A percentile compares a stretch with the other conserved stretches of the same genome.
These are phyloP conservation scores for Neolamprologus toae DNA, from an alignment of 2,113 vertebrate genomes.

Conservation along the genomic window DNA sequence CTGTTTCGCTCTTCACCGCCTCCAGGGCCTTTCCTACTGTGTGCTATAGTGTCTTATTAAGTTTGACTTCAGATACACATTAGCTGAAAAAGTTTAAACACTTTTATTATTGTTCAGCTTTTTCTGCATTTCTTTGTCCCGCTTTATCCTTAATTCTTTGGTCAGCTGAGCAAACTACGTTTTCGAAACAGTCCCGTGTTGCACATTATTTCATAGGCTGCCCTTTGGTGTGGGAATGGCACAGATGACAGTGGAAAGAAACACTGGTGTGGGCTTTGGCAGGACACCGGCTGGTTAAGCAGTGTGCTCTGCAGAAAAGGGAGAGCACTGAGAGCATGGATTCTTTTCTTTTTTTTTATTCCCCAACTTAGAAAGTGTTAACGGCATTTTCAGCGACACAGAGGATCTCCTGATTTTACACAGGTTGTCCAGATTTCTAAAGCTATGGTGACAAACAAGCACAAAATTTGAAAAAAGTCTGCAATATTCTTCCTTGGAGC, in stretches of 20 bases:
- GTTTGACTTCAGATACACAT: slow-evolving; percentile 3
- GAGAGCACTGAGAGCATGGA: background rate
- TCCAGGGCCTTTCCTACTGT: background rate
- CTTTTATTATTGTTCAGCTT: background rate
- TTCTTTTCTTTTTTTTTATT: background rate
- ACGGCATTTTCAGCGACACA: slow-evolving; percentile 28
- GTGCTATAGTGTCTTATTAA: slow-evolving; percentile 1
- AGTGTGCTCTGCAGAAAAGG: slow-evolving; percentile 9
- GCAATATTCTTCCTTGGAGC: background rate
- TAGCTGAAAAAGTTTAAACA: slow-evolving; percentile 2
- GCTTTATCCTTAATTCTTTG: background rate
- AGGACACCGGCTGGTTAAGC: slow-evolving; percentile 56
- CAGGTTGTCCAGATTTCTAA: background rate
- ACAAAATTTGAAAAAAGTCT: background rate
- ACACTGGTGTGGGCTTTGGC: slow-evolving; percentile 87
- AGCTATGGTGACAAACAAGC: background rate
- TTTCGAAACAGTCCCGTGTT: slow-evolving; percentile 62
- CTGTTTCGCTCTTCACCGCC: slow-evolving; percentile 25
- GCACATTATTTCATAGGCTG: slow-evolving; percentile 81
- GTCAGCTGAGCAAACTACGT: background rate
- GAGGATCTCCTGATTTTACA: background rate
- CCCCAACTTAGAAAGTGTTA: slow-evolving; percentile 22
- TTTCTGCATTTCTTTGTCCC: background rate
- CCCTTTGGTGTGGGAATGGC: slow-evolving; percentile 87
- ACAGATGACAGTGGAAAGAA: slow-evolving; percentile 92